Evolutionary conservation across 2,888 invertebrate species (phyloP), one percentile per base, ranked within the genome.

Genomic region (Ornithoptera priamus): DNA sequence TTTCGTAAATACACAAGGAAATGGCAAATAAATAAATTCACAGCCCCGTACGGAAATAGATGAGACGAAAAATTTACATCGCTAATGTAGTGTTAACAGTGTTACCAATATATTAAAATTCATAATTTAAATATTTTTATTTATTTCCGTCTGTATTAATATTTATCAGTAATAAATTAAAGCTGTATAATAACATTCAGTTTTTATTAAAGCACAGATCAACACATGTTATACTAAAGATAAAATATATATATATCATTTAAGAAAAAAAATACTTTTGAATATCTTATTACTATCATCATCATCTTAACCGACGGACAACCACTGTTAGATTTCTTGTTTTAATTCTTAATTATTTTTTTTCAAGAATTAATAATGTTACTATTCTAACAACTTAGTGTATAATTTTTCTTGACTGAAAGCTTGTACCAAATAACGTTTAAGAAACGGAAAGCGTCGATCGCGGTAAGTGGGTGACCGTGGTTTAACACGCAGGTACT

Each of bases 381-480:
- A 1, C 46, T 46, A 46, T 15, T 6, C n/a, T n/a, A 53, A 53
- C 18, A 53, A n/a, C 8, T 53, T 8, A 53, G 18, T 50, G 18
- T n/a, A 12, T 53, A 6, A n/a, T 12, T 53, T 53, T 53, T n/a
- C 5, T 18, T 53, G 53, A 18, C 53, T 53, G 53, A 53, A 53
- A 53, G 15, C 18, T 53, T 53, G 18, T n/a, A 53, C n/a, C 59
- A 67, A 71, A 65, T 65, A 64, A 65, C 59, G 67, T 65, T 68
- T 71, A 68, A 68, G 68, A 70, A 67, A 70, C 74, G 72, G 75
- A 75, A 71, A 77, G 69, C 68, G 72, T 75, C 72, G 75, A 75
- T 72, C 74, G 76, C 75, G 78, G 80, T 79, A 82, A 81, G 77
- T 75, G 67, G 78, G 72, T 73, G 84, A 75, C 84, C 85, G 75